phyloP scores from a whole-genome alignment of 2,797 vertebrate genomes.

The Clarias platycephalus region DNA sequence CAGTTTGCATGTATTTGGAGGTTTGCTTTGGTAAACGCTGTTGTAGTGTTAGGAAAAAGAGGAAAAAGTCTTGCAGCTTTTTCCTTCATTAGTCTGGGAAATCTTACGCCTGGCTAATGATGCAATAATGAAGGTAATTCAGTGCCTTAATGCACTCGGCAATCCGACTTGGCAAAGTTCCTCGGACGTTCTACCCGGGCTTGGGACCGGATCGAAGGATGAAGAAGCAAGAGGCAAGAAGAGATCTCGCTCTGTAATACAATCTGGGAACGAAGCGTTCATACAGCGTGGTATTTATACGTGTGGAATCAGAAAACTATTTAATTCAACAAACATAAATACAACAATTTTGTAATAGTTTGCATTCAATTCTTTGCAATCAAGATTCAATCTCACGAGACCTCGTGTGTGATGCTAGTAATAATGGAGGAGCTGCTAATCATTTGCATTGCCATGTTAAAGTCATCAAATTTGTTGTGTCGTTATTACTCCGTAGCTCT shows the following conservation, averaged over 20 bases:
- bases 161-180: no score
- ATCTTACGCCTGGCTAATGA: neutral
- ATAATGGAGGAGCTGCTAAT: neutral
- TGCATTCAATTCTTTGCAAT: no score
- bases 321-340: neutral
- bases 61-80: neutral
- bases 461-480: neutral
- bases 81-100: no score
- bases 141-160: no score
- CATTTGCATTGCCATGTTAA: neutral
- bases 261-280: neutral
- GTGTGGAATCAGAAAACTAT: neutral
- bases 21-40: neutral
- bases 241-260: neutral
- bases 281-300: neutral
- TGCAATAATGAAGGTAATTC: no score
- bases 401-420: neutral
- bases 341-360: neutral
- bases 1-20: conserved; percentile 14
- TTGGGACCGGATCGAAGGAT: no score
- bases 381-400: no score
- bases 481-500: neutral
- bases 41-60: neutral
- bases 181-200: no score
- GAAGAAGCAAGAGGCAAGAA: no score